These are phyloP conservation scores for Drosophila histrio DNA, from an alignment of 2,888 invertebrate genomes.

Conservation along the genomic window DNA sequence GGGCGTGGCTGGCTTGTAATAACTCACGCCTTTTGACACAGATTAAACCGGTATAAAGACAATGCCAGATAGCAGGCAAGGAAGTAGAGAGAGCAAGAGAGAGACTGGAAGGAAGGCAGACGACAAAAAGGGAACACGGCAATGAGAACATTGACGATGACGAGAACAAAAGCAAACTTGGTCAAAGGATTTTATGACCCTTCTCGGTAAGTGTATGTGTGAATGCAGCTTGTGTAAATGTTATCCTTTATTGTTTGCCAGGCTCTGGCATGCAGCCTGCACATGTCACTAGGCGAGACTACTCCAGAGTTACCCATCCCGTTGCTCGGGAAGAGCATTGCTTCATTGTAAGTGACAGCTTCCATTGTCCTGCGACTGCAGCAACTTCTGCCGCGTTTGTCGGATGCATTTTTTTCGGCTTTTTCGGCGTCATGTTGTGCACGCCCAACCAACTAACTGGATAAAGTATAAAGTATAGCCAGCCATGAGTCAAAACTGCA, in stretches of 20 bases:
- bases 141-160: slow-evolving; percentile 62
- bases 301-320: slow-evolving; percentile 18
- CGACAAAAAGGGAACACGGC: slow-evolving; percentile 18
- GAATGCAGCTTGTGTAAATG: slow-evolving; percentile 64
- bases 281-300: slow-evolving; percentile 63
- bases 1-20: slow-evolving; percentile 76
- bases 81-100: slow-evolving; percentile 2
- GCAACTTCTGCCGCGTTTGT: slow-evolving; percentile 45
- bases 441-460: slow-evolving; percentile 15
- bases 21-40: slow-evolving; percentile 81
- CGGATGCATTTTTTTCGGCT: slow-evolving; percentile 59
- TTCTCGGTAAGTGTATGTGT: slow-evolving; percentile 39
- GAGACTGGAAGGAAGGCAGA: slow-evolving; percentile 5
- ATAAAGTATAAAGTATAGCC: slow-evolving; percentile 13
- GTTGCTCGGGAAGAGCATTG: slow-evolving; percentile 22
- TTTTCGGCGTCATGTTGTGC: slow-evolving; percentile 37
- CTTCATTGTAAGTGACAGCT: slow-evolving; percentile 73
- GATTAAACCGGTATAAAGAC: slow-evolving; percentile 78
- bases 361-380: slow-evolving; percentile 60
- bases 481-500: slow-evolving; percentile 8
- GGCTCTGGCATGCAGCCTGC: slow-evolving; percentile 51
- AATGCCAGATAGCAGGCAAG: slow-evolving; percentile 49
- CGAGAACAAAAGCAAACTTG: slow-evolving; percentile 76
- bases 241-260: slow-evolving; percentile 76
- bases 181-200: slow-evolving; percentile 73